Percentiles rank a stretch among this genome's conserved stretches.
Conservation (phyloP, 2,797 vertebrate genomes). For the Tragelaphus oryx region DNA sequence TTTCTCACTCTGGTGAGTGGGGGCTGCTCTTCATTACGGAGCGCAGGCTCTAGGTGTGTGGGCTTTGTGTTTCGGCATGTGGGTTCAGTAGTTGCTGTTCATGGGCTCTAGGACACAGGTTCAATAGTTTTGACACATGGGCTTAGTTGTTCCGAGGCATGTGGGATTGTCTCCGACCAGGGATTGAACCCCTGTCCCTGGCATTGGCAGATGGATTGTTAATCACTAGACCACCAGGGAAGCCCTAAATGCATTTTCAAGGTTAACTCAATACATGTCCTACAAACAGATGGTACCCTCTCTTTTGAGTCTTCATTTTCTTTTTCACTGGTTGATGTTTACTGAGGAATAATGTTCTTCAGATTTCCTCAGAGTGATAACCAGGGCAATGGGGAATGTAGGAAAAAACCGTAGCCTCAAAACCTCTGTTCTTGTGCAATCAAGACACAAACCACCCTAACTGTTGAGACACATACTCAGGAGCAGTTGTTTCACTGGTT, state of each 20-base stretch:
- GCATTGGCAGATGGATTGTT: not conserved
- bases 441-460: not conserved
- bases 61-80: not conserved
- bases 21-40: accelerated
- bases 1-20: not conserved
- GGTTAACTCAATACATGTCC: not conserved
- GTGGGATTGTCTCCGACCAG: not conserved
- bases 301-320: not conserved
- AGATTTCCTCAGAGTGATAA: not conserved
- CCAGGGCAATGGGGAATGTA: not conserved
- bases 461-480: not conserved
- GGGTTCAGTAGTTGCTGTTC: not conserved
- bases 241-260: not conserved
- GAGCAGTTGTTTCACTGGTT: slow-evolving; percentile 10
- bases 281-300: not conserved
- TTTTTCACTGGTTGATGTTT: not conserved
- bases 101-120: not conserved
- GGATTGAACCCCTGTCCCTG: not conserved
- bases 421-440: slow-evolving; percentile 53
- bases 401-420: slow-evolving; percentile 47
- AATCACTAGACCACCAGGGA: not conserved
- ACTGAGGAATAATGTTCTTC: not conserved
- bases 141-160: not conserved
- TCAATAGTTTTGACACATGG: not conserved
- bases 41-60: not conserved